Percentiles rank a stretch among this genome's conserved stretches.
Conservation (phyloP, 2,888 invertebrate species). For the Ophion ellenae region DNA sequence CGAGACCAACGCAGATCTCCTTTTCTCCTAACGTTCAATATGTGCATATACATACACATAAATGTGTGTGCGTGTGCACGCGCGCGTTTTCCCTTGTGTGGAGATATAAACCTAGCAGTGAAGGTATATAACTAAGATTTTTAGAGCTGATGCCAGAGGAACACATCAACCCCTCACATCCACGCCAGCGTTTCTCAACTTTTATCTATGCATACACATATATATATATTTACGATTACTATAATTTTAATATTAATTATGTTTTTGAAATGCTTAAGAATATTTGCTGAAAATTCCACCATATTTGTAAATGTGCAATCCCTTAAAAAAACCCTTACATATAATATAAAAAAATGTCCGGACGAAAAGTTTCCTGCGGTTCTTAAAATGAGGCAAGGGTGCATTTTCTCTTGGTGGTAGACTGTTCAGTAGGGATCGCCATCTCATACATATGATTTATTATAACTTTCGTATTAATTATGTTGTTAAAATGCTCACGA, state of each 20-base stretch:
- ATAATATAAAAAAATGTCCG: background rate
- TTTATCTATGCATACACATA: constrained; percentile 34
- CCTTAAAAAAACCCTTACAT: background rate
- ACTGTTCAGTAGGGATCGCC: too few relatives aligned
- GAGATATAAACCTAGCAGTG: constrained; percentile 12
- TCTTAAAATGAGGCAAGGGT: too few relatives aligned
- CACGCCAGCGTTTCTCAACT: constrained; percentile 66
- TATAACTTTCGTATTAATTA: too few relatives aligned
- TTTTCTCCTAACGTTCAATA: constrained; percentile 41
- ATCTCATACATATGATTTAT: too few relatives aligned
- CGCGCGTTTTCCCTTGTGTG: background rate
- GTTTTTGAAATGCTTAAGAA: background rate
- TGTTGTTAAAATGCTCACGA: too few relatives aligned
- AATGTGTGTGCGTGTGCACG: background rate
- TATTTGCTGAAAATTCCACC: too few relatives aligned
- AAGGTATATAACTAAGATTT: constrained; percentile 56
- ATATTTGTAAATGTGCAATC: too few relatives aligned
- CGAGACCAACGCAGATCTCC: constrained; percentile 76
- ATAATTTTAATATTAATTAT: background rate
- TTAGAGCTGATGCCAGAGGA: constrained; percentile 45
- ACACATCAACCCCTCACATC: constrained; percentile 58
- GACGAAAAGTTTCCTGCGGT: background rate
- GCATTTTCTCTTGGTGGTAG: too few relatives aligned
- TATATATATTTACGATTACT: background rate
- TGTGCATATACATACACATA: constrained; percentile 35